phyloP scores from a whole-genome alignment of 1,140 invertebrate species.

The Mizuhopecten yessoensis region DNA sequence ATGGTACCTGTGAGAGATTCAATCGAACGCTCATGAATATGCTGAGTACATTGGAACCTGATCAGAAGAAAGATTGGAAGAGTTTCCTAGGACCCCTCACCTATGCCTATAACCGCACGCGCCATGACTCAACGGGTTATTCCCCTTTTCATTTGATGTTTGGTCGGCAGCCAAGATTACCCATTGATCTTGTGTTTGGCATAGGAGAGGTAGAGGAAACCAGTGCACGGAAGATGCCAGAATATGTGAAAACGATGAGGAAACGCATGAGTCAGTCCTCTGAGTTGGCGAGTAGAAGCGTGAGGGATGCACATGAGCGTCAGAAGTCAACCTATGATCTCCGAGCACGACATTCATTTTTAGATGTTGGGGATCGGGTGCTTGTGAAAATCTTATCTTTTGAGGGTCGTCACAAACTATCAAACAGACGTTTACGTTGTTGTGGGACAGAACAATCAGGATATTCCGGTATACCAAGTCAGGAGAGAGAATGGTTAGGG shows the following conservation, averaged over 20 bases:
- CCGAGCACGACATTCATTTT: background rate
- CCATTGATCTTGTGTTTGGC: background rate
- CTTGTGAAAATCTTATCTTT: too few species aligned
- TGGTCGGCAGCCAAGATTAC: constrained; percentile 54
- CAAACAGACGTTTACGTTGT: too few species aligned
- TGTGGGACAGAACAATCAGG: too few species aligned
- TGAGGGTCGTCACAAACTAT: too few species aligned
- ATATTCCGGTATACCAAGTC: too few species aligned
- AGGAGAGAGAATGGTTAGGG: too few species aligned
- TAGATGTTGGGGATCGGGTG: too few species aligned
- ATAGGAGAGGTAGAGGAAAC: background rate
- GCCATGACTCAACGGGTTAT: constrained; percentile 51
- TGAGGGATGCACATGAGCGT: background rate
- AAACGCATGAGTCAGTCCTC: background rate
- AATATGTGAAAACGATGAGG: background rate
- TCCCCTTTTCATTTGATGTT: constrained; percentile 58
- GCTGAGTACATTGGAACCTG: constrained; percentile 67
- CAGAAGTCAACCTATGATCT: constrained; percentile 55
- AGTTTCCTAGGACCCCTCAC: constrained; percentile 50
- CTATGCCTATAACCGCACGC: constrained; percentile 58
- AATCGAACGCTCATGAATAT: constrained; percentile 60
- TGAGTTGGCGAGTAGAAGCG: background rate
- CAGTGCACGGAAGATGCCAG: background rate
- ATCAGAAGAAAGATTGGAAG: constrained; percentile 61
- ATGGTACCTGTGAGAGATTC: constrained; percentile 62